A percentile compares a stretch with the other conserved stretches of the same genome.
Evolutionary conservation across 1,140 invertebrate genomes (phyloP).

Genomic region (Helicorthomorpha holstii): DNA sequence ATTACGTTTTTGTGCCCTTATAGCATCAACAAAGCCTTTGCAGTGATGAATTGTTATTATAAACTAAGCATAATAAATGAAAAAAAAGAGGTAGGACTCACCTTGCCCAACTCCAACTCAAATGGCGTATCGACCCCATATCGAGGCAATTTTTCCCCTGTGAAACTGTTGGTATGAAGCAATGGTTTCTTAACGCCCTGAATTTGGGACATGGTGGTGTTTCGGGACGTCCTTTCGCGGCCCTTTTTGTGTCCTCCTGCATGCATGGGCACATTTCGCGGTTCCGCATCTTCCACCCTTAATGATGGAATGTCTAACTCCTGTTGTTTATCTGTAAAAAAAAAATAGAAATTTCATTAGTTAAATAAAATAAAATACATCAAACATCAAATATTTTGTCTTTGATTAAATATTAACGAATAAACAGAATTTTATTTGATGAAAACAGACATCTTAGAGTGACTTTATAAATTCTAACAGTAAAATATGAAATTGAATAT

Average conservation of each 20-base stretch:
- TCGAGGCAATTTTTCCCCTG: conserved; percentile 68
- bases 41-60: too few species aligned
- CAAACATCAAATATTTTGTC: conserved; percentile 5
- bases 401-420: too few species aligned
- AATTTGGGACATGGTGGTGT: conserved; percentile 64
- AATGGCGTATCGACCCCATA: conserved; percentile 80
- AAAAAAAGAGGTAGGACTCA: too few species aligned
- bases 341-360: conserved; percentile 7
- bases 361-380: conserved; percentile 5
- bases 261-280: too few species aligned
- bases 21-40: too few species aligned
- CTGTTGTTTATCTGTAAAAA: conserved; percentile 74
- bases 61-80: too few species aligned
- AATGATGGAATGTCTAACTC: conserved; percentile 80
- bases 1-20: too few species aligned
- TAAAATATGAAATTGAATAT: too few species aligned
- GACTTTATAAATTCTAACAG: too few species aligned
- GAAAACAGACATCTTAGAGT: too few species aligned
- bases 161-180: conserved; percentile 78
- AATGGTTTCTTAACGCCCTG: conserved; percentile 71
- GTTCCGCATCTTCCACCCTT: conserved; percentile 45
- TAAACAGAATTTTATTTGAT: too few species aligned
- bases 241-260: conserved; percentile 11
- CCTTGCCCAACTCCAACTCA: conserved; percentile 72
- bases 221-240: conserved; percentile 9